Conservation (phyloP, 2,113 vertebrate species). For the Toxotes chatareus region DNA sequence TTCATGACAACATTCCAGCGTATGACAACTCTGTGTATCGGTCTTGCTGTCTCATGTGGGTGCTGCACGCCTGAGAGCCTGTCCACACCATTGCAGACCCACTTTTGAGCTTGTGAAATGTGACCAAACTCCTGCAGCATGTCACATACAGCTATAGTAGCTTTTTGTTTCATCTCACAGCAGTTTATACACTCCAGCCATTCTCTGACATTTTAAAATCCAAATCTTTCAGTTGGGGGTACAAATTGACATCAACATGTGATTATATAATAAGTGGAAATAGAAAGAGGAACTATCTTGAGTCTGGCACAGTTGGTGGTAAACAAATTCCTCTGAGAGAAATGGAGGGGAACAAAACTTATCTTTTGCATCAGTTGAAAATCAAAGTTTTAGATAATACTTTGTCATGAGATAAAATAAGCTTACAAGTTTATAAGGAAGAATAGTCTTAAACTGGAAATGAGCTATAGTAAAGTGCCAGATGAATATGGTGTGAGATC, state of each 20-base stretch:
- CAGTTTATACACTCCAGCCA: background rate
- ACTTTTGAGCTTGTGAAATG: constrained; percentile 40
- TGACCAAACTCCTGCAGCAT: background rate
- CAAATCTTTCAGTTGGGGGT: background rate
- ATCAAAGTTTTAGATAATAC: background rate
- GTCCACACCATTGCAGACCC: constrained; percentile 33
- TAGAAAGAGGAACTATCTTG: constrained; percentile 14
- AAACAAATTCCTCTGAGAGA: constrained; percentile 33
- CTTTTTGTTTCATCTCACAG: background rate
- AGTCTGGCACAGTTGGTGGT: constrained; percentile 23
- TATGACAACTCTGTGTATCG: constrained; percentile 17
- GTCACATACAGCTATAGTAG: background rate
- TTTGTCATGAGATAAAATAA: background rate
- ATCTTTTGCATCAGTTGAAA: background rate
- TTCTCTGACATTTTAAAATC: background rate
- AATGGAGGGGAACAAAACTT: background rate
- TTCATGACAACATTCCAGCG: constrained; percentile 32
- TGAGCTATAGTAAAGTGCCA: background rate
- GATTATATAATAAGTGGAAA: constrained; percentile 51
- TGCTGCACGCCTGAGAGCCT: constrained; percentile 15
- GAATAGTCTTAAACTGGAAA: background rate
- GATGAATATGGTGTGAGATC: background rate
- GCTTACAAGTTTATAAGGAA: background rate
- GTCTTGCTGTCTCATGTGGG: constrained; percentile 23
- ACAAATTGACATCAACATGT: background rate